phyloP scores from a whole-genome alignment of 2,113 vertebrate genomes.

The Tychaedon coryphoeus region DNA sequence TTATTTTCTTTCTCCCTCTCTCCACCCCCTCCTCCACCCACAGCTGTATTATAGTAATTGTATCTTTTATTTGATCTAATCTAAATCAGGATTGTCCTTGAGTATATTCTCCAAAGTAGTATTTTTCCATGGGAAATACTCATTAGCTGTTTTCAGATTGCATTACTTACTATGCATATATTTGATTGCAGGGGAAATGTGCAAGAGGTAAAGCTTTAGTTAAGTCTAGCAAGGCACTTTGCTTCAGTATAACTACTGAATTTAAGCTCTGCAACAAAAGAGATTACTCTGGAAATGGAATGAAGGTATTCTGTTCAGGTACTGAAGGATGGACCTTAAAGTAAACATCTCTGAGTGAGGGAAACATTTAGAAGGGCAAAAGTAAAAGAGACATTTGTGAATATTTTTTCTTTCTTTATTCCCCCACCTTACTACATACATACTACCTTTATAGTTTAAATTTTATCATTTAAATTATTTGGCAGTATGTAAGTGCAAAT shows the following conservation, averaged over 20 bases:
- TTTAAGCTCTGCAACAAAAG: neutral
- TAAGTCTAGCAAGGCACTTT: neutral
- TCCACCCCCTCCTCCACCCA: neutral
- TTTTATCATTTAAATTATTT: neutral
- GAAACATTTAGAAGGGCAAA: neutral
- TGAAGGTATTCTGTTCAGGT: neutral
- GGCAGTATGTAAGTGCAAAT: neutral
- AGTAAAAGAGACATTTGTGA: neutral
- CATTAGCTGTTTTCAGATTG: neutral
- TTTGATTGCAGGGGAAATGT: neutral
- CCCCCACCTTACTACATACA: rapidly evolving
- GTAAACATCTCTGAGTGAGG: neutral
- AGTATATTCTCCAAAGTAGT: neutral
- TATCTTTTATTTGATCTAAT: conserved; percentile 4
- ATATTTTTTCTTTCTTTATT: rapidly evolving
- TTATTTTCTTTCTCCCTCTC: neutral
- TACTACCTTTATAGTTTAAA: neutral
- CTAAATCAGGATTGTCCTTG: conserved; percentile 1
- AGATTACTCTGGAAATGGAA: neutral
- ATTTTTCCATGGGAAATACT: conserved; percentile 1
- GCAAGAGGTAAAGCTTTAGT: neutral
- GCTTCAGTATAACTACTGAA: neutral
- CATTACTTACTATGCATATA: neutral
- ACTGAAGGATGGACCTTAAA: neutral
- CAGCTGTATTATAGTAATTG: neutral